Evolutionary conservation across 2,113 vertebrate genomes (phyloP).

Genomic region (Martes martes): DNA sequence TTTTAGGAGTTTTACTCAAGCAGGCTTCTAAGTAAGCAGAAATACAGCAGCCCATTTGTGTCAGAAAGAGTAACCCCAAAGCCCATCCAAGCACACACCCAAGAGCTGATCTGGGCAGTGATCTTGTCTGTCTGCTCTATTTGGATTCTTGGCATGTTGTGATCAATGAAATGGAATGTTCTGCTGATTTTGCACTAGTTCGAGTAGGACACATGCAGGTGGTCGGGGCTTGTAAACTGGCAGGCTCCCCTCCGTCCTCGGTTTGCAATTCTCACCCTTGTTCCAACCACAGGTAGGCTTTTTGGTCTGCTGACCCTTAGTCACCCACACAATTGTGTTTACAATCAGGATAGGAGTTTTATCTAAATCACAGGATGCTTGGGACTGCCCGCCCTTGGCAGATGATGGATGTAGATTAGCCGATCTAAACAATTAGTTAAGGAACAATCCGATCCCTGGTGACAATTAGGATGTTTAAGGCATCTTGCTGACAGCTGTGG

Average conservation of each 20-base stretch:
- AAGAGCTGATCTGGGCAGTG: not conserved
- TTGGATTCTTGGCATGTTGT: not conserved
- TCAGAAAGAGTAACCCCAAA: not conserved
- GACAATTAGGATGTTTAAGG: constrained; percentile 81
- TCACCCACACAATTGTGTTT: constrained; percentile 60
- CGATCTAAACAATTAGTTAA: constrained; percentile 85
- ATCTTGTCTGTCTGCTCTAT: not conserved
- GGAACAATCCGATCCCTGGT: constrained; percentile 78
- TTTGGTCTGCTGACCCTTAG: not conserved
- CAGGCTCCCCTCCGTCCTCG: not conserved
- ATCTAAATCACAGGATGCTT: constrained; percentile 78
- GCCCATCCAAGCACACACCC: not conserved
- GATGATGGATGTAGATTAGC: constrained; percentile 81
- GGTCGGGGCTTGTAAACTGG: constrained; percentile 4
- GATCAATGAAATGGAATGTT: not conserved
- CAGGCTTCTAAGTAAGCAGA: not conserved
- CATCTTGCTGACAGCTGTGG: constrained; percentile 84
- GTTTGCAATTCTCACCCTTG: not conserved
- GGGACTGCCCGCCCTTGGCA: constrained; percentile 64
- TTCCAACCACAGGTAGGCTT: not conserved
- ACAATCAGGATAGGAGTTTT: constrained; percentile 35
- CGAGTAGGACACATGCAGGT: not conserved
- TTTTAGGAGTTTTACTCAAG: not conserved
- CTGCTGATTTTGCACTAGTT: not conserved
- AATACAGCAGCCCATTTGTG: not conserved